Base-by-base conservation (phyloP, 1,140 invertebrate species). In the Bursaphelenchus mucronatus region DNA sequence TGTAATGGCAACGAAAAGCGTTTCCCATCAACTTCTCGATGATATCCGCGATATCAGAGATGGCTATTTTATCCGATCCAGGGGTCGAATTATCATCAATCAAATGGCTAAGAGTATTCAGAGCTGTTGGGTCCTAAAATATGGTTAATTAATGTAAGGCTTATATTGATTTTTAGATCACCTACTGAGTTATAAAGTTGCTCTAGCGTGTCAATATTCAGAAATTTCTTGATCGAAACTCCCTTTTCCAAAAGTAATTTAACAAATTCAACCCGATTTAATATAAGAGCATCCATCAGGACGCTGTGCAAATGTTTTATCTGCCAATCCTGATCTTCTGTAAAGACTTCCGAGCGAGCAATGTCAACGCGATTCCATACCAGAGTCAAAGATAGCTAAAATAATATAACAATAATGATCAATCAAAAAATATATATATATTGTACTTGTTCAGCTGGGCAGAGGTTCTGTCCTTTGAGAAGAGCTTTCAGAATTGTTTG, bases 351-450 rank as follows among this genome's bases (percentile, higher is more conserved):
- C 19, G 67, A 66, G 44, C 89, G 85, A 2, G 94, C 94, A 68
- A 98, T 95, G 79, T 98, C 94, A 8, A 94, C 92, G 67, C 94
- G 86, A 83, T 97, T 95, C 94, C 94, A 98, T 21, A 92, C 94
- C 56, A 98, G 85, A 0, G 94, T 90, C 56, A 97, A 83, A 0
- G 74, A 66, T 21, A 80, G 55, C 11, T 58, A 43, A 47, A 64
- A 58, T 30, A 30, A 40, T 17, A 39, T 52, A 64, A 58, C 19
- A 30, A 40, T 17, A 5, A 21, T 21, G 9, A 13, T 63, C n/a
- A n/a, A 64, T 40, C 68, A 68, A 66, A 4, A 63, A 41, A 63
- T 50, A 8, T n/a, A 63, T 51, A 44, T 64, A 13, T 8, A 5
- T 45, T 6, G 15, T 11, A 59, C 57, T 47, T 79, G 79, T 47